Evolutionary conservation across 2,888 invertebrate genomes (phyloP).

Genomic region (Timema cristinae): DNA sequence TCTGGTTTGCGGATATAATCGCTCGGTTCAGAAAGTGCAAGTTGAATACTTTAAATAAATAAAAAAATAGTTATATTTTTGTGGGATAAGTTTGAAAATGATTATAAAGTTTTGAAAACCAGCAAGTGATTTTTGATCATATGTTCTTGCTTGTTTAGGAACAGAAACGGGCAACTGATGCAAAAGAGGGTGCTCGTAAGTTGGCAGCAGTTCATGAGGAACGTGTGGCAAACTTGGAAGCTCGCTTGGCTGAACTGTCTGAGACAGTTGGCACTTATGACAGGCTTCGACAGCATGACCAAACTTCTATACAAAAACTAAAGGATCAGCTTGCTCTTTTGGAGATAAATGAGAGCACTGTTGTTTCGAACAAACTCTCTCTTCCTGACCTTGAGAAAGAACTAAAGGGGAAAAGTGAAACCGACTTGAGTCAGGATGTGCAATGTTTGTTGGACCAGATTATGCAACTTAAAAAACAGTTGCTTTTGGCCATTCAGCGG

Average conservation of each 20-base stretch:
- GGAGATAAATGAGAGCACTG: conserved; percentile 20
- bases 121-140: not conserved
- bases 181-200: conserved; percentile 66
- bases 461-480: conserved; percentile 57
- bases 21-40: no score
- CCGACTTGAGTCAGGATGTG: conserved; percentile 44
- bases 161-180: conserved; percentile 56
- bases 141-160: conserved; percentile 19
- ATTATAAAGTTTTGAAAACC: no score
- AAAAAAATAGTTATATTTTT: no score
- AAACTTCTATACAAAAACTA: conserved; percentile 64
- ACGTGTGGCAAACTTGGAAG: conserved; percentile 70
- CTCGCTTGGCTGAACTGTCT: conserved; percentile 72
- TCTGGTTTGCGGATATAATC: no score
- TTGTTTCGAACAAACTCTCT: conserved; percentile 32
- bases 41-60: no score
- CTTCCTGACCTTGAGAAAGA: conserved; percentile 37
- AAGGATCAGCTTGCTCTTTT: conserved; percentile 39
- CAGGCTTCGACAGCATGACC: conserved; percentile 65
- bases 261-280: conserved; percentile 75
- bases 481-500: conserved; percentile 57
- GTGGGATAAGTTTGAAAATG: no score
- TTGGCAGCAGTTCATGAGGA: conserved; percentile 69
- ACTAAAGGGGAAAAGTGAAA: conserved; percentile 36
- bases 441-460: conserved; percentile 60